Evolutionary conservation across 2,888 invertebrate genomes (phyloP).

Genomic region (Philereme transversata): DNA sequence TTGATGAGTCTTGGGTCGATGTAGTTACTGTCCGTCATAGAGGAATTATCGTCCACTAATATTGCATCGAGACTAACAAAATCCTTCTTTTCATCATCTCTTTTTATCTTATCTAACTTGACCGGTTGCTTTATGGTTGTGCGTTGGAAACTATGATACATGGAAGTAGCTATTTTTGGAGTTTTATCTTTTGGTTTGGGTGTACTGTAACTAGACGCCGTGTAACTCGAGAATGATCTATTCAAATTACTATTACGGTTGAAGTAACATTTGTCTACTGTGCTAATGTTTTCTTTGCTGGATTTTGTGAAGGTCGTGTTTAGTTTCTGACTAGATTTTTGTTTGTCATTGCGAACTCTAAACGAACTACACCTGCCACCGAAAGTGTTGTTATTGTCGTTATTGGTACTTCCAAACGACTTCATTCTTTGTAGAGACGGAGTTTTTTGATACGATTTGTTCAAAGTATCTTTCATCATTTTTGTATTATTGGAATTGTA

Average conservation of each 20-base stretch:
- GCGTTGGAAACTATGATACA: constrained; percentile 79
- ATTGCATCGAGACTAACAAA: constrained; percentile 79
- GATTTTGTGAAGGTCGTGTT: constrained; percentile 78
- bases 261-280: constrained; percentile 66
- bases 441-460: constrained; percentile 81
- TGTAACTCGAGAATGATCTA: constrained; percentile 76
- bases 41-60: constrained; percentile 69
- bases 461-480: constrained; percentile 78
- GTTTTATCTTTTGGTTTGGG: constrained; percentile 79
- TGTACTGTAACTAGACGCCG: constrained; percentile 71
- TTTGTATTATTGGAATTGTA: constrained; percentile 69
- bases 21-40: constrained; percentile 79
- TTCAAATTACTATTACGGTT: constrained; percentile 71
- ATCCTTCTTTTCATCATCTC: constrained; percentile 66
- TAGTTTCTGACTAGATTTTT: constrained; percentile 72
- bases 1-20: constrained; percentile 87
- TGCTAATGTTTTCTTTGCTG: constrained; percentile 77
- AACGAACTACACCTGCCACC: constrained; percentile 78
- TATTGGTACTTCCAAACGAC: constrained; percentile 75
- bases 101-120: constrained; percentile 77
- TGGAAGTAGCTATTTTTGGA: constrained; percentile 75
- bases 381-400: constrained; percentile 62
- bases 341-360: constrained; percentile 58
- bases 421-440: constrained; percentile 79
- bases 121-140: constrained; percentile 72